These are phyloP conservation scores for Ochropleura plecta DNA, from an alignment of 2,888 invertebrate genomes.

Conservation along the genomic window DNA sequence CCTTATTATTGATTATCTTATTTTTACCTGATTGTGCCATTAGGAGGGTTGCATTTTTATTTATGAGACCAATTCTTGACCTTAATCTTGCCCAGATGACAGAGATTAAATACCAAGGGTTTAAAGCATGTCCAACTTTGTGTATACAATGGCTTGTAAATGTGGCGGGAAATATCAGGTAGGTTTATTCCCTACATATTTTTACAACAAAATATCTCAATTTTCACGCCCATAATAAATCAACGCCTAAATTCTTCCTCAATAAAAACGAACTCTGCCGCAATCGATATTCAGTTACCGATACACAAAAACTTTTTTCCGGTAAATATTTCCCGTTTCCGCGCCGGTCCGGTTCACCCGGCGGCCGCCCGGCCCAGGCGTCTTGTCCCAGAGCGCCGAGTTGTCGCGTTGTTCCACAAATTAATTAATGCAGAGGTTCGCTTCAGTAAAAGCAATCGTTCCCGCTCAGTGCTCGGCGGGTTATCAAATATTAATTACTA, in stretches of 20 bases:
- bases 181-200: background rate
- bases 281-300: constrained; percentile 54
- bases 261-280: constrained; percentile 20
- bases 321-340: constrained; percentile 41
- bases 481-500: constrained; percentile 60
- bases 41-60: too few species aligned
- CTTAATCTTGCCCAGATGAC: too few species aligned
- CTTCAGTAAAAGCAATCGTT: constrained; percentile 59
- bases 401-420: constrained; percentile 68
- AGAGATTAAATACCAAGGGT: too few species aligned
- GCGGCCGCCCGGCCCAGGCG: background rate
- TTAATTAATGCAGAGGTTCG: constrained; percentile 73
- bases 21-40: too few species aligned
- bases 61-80: too few species aligned
- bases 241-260: constrained; percentile 9
- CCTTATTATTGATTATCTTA: background rate
- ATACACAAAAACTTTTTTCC: constrained; percentile 48
- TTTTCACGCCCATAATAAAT: constrained; percentile 38
- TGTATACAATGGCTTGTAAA: background rate
- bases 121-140: background rate
- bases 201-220: constrained; percentile 31
- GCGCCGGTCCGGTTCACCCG: constrained; percentile 25
- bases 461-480: constrained; percentile 19
- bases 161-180: background rate
- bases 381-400: constrained; percentile 65